Conservation (phyloP, 2,888 invertebrate species). For the Drosophila neonasuta region DNA sequence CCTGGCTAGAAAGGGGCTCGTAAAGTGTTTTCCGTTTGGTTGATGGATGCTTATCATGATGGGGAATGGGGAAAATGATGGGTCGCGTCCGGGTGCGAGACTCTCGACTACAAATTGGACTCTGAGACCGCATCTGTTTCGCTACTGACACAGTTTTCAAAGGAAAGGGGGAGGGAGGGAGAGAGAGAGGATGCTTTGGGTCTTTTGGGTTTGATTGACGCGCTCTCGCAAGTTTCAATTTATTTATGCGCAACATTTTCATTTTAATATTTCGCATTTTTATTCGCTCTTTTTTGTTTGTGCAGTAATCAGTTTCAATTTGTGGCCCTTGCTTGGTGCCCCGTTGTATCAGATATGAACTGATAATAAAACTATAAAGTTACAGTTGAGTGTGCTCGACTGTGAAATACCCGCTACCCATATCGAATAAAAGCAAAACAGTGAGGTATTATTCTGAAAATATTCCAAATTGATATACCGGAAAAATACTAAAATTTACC, state of each 20-base stretch:
- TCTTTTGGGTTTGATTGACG: conserved; percentile 50
- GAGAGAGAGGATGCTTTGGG: neutral
- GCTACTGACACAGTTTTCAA: conserved; percentile 66
- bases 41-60: conserved; percentile 53
- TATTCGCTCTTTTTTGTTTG: conserved; percentile 2
- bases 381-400: no score
- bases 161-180: neutral
- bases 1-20: conserved; percentile 13
- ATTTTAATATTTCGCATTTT: conserved; percentile 26
- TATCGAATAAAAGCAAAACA: no score
- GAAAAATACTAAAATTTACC: no score
- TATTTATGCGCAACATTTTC: conserved; percentile 56
- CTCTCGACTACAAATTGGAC: neutral
- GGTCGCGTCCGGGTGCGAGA: conserved; percentile 46
- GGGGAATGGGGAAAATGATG: conserved; percentile 28
- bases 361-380: conserved; percentile 25
- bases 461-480: no score
- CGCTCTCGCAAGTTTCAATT: conserved; percentile 53
- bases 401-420: no score
- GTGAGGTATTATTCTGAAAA: no score
- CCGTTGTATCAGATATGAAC: conserved; percentile 5
- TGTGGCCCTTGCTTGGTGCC: conserved; percentile 10
- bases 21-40: conserved; percentile 27
- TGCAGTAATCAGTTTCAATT: conserved; percentile 55
- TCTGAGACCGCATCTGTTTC: conserved; percentile 8